Percentiles rank a stretch among this genome's conserved stretches.
Evolutionary conservation across 2,113 vertebrate species (phyloP).

Genomic region (Ramphastos sulfuratus): DNA sequence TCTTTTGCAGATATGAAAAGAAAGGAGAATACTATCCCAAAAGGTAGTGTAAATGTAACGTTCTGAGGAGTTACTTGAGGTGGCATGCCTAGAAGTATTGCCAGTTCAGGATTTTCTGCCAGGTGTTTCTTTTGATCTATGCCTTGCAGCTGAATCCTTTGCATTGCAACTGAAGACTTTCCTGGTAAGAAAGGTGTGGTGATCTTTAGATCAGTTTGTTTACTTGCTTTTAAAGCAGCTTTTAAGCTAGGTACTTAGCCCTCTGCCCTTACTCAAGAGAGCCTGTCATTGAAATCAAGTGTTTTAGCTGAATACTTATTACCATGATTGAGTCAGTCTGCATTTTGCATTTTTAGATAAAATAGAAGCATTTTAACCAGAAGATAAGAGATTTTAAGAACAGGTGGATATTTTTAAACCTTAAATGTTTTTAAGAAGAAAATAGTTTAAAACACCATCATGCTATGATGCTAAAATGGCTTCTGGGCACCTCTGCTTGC

Average conservation of each 20-base stretch:
- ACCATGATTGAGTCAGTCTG: background rate
- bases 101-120: background rate
- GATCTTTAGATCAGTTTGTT: background rate
- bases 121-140: background rate
- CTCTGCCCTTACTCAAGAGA: background rate
- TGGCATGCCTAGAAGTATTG: background rate
- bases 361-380: background rate
- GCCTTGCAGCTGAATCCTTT: background rate
- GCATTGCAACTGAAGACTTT: background rate
- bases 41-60: background rate
- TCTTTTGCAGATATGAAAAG: background rate
- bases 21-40: background rate
- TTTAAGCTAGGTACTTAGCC: background rate
- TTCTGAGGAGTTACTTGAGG: background rate
- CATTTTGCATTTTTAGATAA: background rate
- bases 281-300: background rate
- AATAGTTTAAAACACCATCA: background rate
- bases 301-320: background rate
- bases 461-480: background rate
- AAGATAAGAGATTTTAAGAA: background rate
- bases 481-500: background rate
- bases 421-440: background rate
- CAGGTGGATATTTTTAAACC: background rate
- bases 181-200: background rate
- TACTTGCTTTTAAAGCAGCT: background rate